Evolutionary conservation across 2,113 vertebrate species (phyloP), one percentile per base, ranked within the genome.

Genomic region (Himantopus leucocephalus): DNA sequence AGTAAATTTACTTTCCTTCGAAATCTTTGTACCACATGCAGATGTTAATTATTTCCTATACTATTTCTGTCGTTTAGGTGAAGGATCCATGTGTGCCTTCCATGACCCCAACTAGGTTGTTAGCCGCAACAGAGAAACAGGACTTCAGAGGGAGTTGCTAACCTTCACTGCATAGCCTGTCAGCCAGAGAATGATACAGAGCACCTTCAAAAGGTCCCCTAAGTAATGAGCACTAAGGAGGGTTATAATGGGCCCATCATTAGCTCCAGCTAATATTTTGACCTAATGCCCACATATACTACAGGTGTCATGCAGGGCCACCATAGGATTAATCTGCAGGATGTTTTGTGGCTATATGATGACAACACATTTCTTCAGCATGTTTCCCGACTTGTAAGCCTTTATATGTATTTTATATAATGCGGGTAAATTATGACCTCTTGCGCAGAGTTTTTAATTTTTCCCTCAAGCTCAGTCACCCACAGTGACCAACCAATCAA

Each of bases 21-120:
- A 92, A 96, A 94, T 91, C 93, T 94, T 93, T 88, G 81, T 73
- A 73, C 77, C 94, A 20, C 93, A 73, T 94, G 91, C 92, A 94
- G 92, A 95, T 95, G 92, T 96, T 97, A 96, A 97, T 97, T 97
- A 95, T 96, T 94, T 96, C 96, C 95, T 95, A 95, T 71, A 50
- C 6, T 9, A 52, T 94, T 96, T 92, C 94, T 97, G 88, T 89
- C 83, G 3, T 74, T 95, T 80, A 60, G 75, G 83, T 77, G 94
- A 97, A 95, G 95, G 93, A 94, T 96, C 95, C 85, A 95, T 96
- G 92, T 96, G 96, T 96, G 94, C 94, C 91, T 96, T 90, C 83
- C 67, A 47, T 96, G 96, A 95, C 96, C 95, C 83, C 94, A 90
- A 59, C 37, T 53, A 71, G 53, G 60, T 45, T 95, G 96, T 96